These are phyloP conservation scores for Drosophila anomalipes DNA, from an alignment of 2,888 invertebrate genomes.

Conservation along the genomic window DNA sequence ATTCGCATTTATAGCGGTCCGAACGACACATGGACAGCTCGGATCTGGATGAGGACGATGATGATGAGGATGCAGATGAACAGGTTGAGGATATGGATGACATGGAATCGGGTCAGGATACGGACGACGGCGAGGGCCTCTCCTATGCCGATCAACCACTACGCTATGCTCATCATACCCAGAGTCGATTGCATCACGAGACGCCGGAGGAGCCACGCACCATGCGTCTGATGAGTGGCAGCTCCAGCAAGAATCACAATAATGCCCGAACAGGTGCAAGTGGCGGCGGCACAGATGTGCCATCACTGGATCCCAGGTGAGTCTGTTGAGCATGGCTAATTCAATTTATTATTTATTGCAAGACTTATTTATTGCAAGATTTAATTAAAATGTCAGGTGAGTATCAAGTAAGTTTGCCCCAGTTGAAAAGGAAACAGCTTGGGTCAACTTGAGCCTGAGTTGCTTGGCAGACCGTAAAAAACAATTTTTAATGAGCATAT, in stretches of 20 bases:
- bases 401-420: not conserved
- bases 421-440: not conserved
- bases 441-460: not conserved
- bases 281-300: slow-evolving; percentile 63
- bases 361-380: not conserved
- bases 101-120: slow-evolving; percentile 74
- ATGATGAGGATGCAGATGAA: slow-evolving; percentile 78
- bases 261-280: slow-evolving; percentile 38
- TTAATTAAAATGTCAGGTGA: not conserved
- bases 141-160: slow-evolving; percentile 84
- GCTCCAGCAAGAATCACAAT: slow-evolving; percentile 66
- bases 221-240: slow-evolving; percentile 79
- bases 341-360: not conserved
- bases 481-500: not conserved
- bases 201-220: slow-evolving; percentile 82
- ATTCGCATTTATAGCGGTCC: slow-evolving; percentile 53
- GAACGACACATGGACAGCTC: slow-evolving; percentile 77
- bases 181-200: slow-evolving; percentile 83
- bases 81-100: slow-evolving; percentile 76
- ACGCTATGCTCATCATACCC: slow-evolving; percentile 83
- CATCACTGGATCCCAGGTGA: slow-evolving; percentile 85
- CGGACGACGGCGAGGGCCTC: slow-evolving; percentile 75
- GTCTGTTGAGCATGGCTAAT: slow-evolving; percentile 41
- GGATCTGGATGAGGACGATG: slow-evolving; percentile 71
- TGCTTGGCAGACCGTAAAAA: not conserved